These are phyloP conservation scores for Acropora tenuis DNA, from an alignment of 64 coral and sea anemone genomes.

Conservation along the genomic window DNA sequence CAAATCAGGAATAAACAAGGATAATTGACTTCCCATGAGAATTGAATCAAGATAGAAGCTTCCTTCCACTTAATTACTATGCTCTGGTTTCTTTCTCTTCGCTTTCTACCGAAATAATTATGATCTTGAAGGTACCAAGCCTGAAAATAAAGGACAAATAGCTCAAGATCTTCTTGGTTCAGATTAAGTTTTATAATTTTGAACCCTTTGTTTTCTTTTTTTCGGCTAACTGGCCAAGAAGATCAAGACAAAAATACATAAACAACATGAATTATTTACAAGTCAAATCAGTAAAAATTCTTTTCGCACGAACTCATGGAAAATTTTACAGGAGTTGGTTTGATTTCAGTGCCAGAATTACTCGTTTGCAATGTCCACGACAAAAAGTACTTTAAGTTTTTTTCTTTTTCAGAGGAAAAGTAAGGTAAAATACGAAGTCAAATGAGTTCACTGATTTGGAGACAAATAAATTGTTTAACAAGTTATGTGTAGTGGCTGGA, in stretches of 20 bases:
- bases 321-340: not conserved
- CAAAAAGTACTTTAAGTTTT: too few relatives aligned
- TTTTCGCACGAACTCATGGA: not conserved
- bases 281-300: not conserved
- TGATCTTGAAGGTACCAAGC: too few relatives aligned
- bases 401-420: not conserved
- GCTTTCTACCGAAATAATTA: too few relatives aligned
- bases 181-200: too few relatives aligned
- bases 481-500: not conserved
- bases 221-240: not conserved
- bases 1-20: not conserved
- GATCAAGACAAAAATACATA: not conserved
- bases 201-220: not conserved
- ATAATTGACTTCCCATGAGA: not conserved
- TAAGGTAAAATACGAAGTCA: not conserved
- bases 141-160: not conserved
- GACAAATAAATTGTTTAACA: not conserved
- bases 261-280: constrained; percentile 15
- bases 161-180: too few relatives aligned
- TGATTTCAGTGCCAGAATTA: not conserved
- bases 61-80: too few relatives aligned
- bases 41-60: too few relatives aligned
- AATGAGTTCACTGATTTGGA: not conserved
- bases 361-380: not conserved
- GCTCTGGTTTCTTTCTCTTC: too few relatives aligned